Evolutionary conservation across 2,888 invertebrate species (phyloP), one percentile per base, ranked within the genome.

Genomic region (Gortyna flavago): DNA sequence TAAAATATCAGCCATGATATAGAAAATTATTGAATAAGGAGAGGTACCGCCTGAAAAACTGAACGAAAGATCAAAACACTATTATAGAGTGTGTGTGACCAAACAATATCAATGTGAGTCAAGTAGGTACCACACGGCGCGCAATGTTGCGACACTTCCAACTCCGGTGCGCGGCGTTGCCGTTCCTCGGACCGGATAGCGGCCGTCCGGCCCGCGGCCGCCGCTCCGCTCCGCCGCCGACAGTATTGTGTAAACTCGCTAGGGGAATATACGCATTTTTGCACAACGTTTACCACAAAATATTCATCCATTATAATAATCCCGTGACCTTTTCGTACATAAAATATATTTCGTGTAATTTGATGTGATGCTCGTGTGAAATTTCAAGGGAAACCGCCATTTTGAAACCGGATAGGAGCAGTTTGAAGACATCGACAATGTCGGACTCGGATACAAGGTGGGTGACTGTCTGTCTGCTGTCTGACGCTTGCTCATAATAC

Each of bases 201-300:
- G 64, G 75, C 87, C 86, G 88, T 84, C 90, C 88, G 90, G 89
- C 83, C 82, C 80, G 82, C 84, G 80, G 81, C 80, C 77, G 79
- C 81, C 85, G 84, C 84, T 83, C 85, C 83, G 87, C 87, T 77
- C 65, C 79, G 86, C 83, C 85, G 87, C 88, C 76, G 88, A 87
- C 92, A 92, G 93, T 93, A 85, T 88, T 85, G 86, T 85, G 77
- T 80, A 77, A 84, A 88, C 90, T 85, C 88, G 90, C 90, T 79
- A 77, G 81, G 82, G 74, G 85, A 81, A 76, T 87, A 88, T 86
- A 89, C 89, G 89, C 85, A 81, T 83, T 88, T 85, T 86, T 84
- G 79, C 81, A 83, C 80, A 72, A 76, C 75, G 64, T 73, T 77
- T 81, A 79, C 29, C 44, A 68, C 77, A 48, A 79, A 85, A 83